Evolutionary conservation across 2,113 vertebrate species (phyloP), one percentile per base, ranked within the genome.

Genomic region (Danionella cerebrum): DNA sequence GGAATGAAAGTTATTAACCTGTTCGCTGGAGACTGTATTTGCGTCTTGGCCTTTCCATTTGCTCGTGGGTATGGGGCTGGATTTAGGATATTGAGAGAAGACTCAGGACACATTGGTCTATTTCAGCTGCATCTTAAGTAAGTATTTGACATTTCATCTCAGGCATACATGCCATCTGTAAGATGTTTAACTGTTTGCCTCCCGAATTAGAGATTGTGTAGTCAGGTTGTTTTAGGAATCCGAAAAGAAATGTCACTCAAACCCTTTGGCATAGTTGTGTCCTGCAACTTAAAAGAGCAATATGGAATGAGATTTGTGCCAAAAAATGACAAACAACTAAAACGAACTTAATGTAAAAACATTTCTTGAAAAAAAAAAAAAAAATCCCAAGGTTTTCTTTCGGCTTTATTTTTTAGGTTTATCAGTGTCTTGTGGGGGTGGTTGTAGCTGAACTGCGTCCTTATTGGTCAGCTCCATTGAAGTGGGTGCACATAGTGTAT

Each of bases 1-100:
- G 76, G 80, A 84, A 82, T 76, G 77, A 64, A 68, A 82, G 81
- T 83, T 83, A 85, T 88, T 85, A 85, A 84, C 83, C 77, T 58
- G 27, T 29, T 74, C 62, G 78, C 47, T 68, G 70, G 55, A 74
- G 65, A 65, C 19, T 54, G 6, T 63, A 58, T 67, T 54, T 18
- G 39, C 41, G 51, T 38, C 45, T 55, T 65, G 64, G 47, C 64
- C 52, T 74, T 72, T 77, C 63, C 45, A 65, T 72, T 75, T 70
- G 50, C 65, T 41, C 65, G 67, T 14, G 29, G 55, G 57, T 41
- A 47, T 5, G 44, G 53, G 52, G 64, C 41, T 14, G 59, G 55
- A n/a, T n/a, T n/a, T n/a, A n/a, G n/a, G n/a, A 73, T 67, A 50
- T 57, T 36, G 62, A 64, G 54, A 47, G 25, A 50, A 42, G 10